A percentile compares a stretch with the other conserved stretches of the same genome.
These are phyloP conservation scores for Bombylius discolor DNA, from an alignment of 2,888 invertebrate genomes.

Conservation along the genomic window DNA sequence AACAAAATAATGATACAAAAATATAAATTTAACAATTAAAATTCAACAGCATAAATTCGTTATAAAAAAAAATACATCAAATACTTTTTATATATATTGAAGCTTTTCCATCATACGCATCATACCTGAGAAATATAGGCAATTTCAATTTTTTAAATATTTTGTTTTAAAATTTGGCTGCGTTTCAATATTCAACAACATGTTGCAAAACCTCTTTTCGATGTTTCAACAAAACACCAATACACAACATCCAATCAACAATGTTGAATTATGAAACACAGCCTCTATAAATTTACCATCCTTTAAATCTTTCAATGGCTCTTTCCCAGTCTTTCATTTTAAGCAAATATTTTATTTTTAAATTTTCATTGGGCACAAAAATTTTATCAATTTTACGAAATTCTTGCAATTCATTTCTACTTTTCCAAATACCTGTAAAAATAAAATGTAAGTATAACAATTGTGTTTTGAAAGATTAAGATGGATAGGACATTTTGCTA, in stretches of 20 bases:
- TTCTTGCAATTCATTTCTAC: constrained; percentile 48
- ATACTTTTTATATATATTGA: background rate
- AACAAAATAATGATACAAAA: background rate
- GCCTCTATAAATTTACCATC: constrained; percentile 25
- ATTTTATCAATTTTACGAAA: constrained; percentile 46
- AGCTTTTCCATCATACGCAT: background rate
- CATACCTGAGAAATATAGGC: too few relatives aligned
- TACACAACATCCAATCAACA: too few relatives aligned
- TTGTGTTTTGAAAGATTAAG: background rate
- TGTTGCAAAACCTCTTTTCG: too few relatives aligned
- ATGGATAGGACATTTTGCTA: too few relatives aligned
- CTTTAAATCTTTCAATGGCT: constrained; percentile 28
- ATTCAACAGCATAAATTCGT: too few relatives aligned
- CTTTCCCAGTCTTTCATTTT: constrained; percentile 27
- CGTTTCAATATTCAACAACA: too few relatives aligned
- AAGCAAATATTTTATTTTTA: constrained; percentile 13
- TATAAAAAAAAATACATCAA: background rate
- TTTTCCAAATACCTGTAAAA: constrained; percentile 56
- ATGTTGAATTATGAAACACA: background rate
- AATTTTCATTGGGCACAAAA: constrained; percentile 43
- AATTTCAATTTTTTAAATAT: too few relatives aligned
- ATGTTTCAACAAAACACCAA: too few relatives aligned
- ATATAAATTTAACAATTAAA: constrained; percentile 11
- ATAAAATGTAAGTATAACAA: background rate
- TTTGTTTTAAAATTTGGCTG: too few relatives aligned